Evolutionary conservation across 1,140 invertebrate genomes (phyloP).

Genomic region (Leptopilina boulardi): DNA sequence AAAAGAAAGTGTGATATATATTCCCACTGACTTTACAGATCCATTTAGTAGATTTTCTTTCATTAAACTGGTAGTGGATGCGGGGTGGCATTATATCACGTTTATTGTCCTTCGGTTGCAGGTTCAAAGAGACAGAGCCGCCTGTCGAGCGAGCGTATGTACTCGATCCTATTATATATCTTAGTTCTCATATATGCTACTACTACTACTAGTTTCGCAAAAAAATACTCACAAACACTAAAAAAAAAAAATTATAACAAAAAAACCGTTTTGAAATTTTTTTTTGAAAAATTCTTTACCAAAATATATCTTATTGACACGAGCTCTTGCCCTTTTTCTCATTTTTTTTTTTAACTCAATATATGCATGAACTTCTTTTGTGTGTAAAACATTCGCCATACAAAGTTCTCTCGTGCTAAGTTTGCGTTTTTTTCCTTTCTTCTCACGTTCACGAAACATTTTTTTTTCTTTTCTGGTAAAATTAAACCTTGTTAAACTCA

Average conservation of each 20-base stretch:
- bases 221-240: slow-evolving; percentile 49
- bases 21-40: slow-evolving; percentile 5
- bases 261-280: slow-evolving; percentile 34
- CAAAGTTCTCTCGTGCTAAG: slow-evolving; percentile 10
- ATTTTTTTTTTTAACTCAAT: slow-evolving; percentile 3
- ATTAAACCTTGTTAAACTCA: too few species aligned
- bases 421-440: not conserved
- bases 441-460: not conserved
- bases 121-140: slow-evolving; percentile 92
- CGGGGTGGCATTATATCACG: slow-evolving; percentile 59
- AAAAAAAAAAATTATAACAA: slow-evolving; percentile 54
- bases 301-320: slow-evolving; percentile 4
- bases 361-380: slow-evolving; percentile 21
- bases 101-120: slow-evolving; percentile 81
- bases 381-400: not conserved
- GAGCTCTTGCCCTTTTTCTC: not conserved
- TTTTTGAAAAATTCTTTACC: not conserved
- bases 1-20: slow-evolving; percentile 9
- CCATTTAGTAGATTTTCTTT: slow-evolving; percentile 40
- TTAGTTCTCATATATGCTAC: slow-evolving; percentile 49
- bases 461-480: too few species aligned
- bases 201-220: slow-evolving; percentile 50
- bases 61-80: slow-evolving; percentile 58
- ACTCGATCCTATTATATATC: slow-evolving; percentile 77
- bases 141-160: slow-evolving; percentile 92